These are phyloP conservation scores for Anagyrus pseudococci DNA, from an alignment of 2,888 invertebrate genomes.

Conservation along the genomic window DNA sequence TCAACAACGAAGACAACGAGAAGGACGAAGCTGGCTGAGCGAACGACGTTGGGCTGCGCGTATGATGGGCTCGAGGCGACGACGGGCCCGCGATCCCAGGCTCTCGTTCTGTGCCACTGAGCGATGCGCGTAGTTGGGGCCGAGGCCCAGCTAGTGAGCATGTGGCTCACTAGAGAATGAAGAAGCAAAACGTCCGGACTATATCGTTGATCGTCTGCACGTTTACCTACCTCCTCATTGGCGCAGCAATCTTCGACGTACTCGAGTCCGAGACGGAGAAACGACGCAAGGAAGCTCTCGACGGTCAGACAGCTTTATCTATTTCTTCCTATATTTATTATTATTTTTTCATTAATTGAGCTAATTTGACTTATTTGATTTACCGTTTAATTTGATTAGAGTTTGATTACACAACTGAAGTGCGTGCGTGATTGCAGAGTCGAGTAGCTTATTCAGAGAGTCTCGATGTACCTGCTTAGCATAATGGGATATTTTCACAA, in stretches of 20 bases:
- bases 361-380: not conserved
- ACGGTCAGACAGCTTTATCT: constrained; percentile 68
- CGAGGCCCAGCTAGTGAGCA: constrained; percentile 65
- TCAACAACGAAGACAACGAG: constrained; percentile 23
- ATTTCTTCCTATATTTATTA: too few species aligned
- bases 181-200: constrained; percentile 99
- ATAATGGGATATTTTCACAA: too few species aligned
- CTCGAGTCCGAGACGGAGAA: constrained; percentile 97
- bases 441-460: too few species aligned
- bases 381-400: too few species aligned
- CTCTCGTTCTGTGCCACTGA: constrained; percentile 56
- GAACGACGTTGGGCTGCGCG: constrained; percentile 38
- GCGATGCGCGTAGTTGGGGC: constrained; percentile 62
- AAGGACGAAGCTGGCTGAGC: constrained; percentile 24
- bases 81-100: constrained; percentile 39
- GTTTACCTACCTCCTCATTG: constrained; percentile 98
- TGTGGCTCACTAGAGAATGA: constrained; percentile 87
- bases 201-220: constrained; percentile 99
- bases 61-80: constrained; percentile 51
- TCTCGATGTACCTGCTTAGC: too few species aligned
- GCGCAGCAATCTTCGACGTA: constrained; percentile 98
- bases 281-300: constrained; percentile 86
- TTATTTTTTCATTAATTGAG: not conserved
- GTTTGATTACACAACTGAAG: too few species aligned
- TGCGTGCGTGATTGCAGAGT: too few species aligned